phyloP scores from a whole-genome alignment of 1,140 invertebrate species.

The Zophobas atratus region DNA sequence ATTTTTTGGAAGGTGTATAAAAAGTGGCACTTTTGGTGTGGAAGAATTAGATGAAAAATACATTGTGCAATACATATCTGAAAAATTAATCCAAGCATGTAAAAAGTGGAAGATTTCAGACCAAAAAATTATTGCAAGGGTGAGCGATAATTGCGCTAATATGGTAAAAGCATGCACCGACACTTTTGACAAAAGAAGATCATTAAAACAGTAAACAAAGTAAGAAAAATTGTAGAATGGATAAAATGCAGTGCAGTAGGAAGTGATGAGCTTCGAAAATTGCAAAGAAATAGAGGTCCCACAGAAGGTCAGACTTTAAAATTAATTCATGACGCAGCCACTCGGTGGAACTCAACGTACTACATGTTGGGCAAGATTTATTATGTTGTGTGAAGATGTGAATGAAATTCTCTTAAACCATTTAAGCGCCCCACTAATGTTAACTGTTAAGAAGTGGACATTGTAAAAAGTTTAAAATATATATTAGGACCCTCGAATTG shows the following conservation, averaged over 20 bases:
- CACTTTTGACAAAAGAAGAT: constrained; percentile 27
- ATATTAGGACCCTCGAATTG: background rate
- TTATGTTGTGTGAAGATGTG: background rate
- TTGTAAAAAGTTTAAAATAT: background rate
- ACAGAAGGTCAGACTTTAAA: constrained; percentile 7
- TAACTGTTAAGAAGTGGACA: background rate
- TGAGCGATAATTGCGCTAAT: constrained; percentile 48
- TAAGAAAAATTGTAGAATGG: constrained; percentile 46
- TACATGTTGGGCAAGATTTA: constrained; percentile 50
- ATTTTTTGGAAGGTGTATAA: background rate
- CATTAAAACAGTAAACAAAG: constrained; percentile 44
- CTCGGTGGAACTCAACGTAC: constrained; percentile 51
- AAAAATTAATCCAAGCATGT: background rate
- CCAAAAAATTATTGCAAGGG: background rate
- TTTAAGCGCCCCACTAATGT: background rate
- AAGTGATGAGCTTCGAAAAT: constrained; percentile 41
- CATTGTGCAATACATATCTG: background rate
- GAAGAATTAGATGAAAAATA: background rate
- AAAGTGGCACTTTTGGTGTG: background rate
- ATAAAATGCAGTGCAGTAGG: constrained; percentile 48
- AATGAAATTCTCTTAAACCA: background rate
- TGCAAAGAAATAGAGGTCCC: constrained; percentile 34
- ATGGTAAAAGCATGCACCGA: constrained; percentile 49
- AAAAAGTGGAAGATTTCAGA: background rate
- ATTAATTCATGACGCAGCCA: constrained; percentile 47